Conservation (phyloP, 1,140 invertebrate genomes). For the Teleogryllus occipitalis region DNA sequence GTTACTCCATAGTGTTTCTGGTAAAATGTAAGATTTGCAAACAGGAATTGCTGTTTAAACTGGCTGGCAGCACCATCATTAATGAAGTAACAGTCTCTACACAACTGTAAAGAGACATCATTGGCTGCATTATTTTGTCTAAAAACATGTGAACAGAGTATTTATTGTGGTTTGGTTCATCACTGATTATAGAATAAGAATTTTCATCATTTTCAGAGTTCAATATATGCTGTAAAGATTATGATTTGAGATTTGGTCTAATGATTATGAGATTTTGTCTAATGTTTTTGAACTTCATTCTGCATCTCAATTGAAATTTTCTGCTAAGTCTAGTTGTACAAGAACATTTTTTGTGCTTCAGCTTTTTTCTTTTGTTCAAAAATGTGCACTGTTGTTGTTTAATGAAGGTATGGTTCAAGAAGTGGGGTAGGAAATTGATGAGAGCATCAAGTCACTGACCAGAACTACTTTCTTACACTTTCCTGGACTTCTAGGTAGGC, state of each 20-base stretch:
- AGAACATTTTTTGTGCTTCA: not conserved
- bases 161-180: not conserved
- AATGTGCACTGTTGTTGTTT: not conserved
- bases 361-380: not conserved
- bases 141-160: conserved; percentile 6
- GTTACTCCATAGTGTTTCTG: not conserved
- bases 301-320: not conserved
- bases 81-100: not conserved
- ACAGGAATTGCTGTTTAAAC: not conserved
- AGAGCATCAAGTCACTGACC: conserved; percentile 8
- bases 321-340: not conserved
- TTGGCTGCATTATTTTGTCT: too few relatives aligned
- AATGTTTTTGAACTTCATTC: not conserved
- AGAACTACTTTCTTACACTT: too few relatives aligned
- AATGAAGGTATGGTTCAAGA: not conserved
- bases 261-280: too few relatives aligned
- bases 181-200: conserved; percentile 7
- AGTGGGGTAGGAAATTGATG: conserved; percentile 9
- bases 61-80: not conserved
- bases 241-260: not conserved
- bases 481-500: not conserved
- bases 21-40: not conserved
- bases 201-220: not conserved
- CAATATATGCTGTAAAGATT: conserved; percentile 1
- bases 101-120: too few relatives aligned